phyloP scores from a whole-genome alignment of 2,113 vertebrate species.

The Chloropsis cyanopogon region DNA sequence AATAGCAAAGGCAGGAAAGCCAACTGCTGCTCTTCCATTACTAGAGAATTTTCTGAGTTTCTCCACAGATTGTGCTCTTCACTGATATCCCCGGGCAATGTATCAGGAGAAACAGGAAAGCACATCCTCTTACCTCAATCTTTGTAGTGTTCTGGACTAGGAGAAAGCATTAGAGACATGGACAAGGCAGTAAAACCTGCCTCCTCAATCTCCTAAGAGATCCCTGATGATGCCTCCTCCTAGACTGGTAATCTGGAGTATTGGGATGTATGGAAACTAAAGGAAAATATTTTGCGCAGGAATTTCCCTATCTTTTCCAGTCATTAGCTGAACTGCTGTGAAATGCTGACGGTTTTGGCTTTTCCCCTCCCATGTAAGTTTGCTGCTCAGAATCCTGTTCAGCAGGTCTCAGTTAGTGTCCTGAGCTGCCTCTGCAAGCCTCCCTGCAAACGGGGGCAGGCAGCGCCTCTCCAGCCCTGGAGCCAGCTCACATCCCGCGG shows the following conservation, averaged over 20 bases:
- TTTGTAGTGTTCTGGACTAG: background rate
- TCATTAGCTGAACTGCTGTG: background rate
- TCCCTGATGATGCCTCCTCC: background rate
- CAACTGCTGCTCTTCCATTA: background rate
- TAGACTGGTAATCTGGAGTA: background rate
- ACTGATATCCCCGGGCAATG: background rate
- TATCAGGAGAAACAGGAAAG: background rate
- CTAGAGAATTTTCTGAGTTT: background rate
- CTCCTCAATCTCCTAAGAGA: background rate
- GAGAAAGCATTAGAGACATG: background rate
- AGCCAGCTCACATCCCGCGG: too few relatives aligned
- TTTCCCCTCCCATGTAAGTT: rapidly evolving
- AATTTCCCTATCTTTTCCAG: background rate
- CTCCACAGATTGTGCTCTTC: background rate
- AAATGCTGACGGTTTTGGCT: background rate
- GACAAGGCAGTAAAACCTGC: background rate
- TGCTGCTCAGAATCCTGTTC: background rate
- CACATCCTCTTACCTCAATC: background rate
- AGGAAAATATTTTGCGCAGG: background rate
- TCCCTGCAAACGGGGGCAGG: background rate
- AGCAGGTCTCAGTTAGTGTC: background rate
- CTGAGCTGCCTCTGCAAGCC: background rate
- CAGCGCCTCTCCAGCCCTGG: background rate
- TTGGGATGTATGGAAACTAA: background rate
- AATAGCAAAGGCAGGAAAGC: background rate